Evolutionary conservation across 2,113 vertebrate species (phyloP).

Genomic region (Neomonachus schauinslandi): DNA sequence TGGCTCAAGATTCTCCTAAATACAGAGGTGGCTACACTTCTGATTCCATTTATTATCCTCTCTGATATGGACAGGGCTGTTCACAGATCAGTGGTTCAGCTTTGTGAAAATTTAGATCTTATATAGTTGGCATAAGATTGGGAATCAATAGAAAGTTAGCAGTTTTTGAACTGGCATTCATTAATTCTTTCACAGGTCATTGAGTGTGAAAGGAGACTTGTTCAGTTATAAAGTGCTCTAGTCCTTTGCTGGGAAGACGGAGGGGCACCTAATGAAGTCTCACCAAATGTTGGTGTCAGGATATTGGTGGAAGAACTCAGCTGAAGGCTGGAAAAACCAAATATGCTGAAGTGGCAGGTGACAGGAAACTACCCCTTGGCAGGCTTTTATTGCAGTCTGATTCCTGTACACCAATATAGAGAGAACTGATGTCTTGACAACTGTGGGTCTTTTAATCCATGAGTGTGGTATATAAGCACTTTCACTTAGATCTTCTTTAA

Average conservation of each 20-base stretch:
- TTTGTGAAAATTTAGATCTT: conserved; percentile 10
- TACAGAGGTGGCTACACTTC: not conserved
- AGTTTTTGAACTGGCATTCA: not conserved
- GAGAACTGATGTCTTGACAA: not conserved
- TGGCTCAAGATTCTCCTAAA: not conserved
- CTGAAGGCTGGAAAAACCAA: not conserved
- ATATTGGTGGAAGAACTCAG: not conserved
- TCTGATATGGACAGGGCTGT: not conserved
- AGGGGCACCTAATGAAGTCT: not conserved
- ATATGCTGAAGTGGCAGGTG: not conserved
- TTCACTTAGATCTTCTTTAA: not conserved
- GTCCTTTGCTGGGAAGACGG: not conserved
- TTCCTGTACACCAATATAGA: not conserved
- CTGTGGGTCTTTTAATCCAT: not conserved
- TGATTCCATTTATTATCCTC: not conserved
- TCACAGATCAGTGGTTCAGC: not conserved
- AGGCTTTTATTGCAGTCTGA: not conserved
- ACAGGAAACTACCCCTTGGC: not conserved
- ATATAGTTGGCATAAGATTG: not conserved
- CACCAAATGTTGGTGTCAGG: not conserved
- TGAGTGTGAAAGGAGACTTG: not conserved
- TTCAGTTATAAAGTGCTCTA: not conserved
- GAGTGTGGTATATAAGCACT: not conserved
- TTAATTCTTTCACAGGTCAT: not conserved
- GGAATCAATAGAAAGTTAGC: not conserved